A percentile compares a stretch with the other conserved stretches of the same genome.
These are phyloP conservation scores for Ondatra zibethicus DNA, from an alignment of 2,113 vertebrate genomes.

Conservation along the genomic window DNA sequence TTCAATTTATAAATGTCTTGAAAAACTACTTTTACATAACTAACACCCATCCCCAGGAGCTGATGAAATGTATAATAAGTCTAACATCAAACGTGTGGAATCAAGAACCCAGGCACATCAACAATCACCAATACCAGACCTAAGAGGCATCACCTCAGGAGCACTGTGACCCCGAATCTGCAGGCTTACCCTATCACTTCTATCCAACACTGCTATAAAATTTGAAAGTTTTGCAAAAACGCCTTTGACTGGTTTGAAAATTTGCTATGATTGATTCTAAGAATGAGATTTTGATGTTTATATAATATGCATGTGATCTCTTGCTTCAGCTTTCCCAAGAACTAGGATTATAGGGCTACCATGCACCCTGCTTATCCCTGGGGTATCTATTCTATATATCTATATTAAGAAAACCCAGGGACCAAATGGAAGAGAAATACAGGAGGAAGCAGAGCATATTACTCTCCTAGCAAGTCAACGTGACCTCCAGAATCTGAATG, in stretches of 20 bases:
- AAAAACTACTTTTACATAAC: background rate
- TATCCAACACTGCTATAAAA: background rate
- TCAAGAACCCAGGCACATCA: background rate
- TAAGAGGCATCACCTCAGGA: background rate
- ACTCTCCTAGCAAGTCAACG: too few relatives aligned
- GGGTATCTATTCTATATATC: background rate
- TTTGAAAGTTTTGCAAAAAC: background rate
- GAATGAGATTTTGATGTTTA: background rate
- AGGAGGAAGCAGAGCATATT: background rate
- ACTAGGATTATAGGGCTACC: background rate
- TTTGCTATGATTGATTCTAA: background rate
- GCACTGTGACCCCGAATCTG: background rate
- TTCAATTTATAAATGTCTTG: background rate
- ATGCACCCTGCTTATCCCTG: background rate
- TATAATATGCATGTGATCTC: background rate
- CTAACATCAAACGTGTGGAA: background rate
- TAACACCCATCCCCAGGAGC: background rate
- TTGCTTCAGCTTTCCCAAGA: background rate
- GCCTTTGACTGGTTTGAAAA: background rate
- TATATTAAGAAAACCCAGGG: background rate
- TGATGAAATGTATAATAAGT: background rate
- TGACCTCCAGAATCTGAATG: background rate
- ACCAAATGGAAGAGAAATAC: background rate
- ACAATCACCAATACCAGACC: background rate
- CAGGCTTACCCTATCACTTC: background rate